Conservation (phyloP, 2,113 vertebrate genomes). For the Pterocles gutturalis region DNA sequence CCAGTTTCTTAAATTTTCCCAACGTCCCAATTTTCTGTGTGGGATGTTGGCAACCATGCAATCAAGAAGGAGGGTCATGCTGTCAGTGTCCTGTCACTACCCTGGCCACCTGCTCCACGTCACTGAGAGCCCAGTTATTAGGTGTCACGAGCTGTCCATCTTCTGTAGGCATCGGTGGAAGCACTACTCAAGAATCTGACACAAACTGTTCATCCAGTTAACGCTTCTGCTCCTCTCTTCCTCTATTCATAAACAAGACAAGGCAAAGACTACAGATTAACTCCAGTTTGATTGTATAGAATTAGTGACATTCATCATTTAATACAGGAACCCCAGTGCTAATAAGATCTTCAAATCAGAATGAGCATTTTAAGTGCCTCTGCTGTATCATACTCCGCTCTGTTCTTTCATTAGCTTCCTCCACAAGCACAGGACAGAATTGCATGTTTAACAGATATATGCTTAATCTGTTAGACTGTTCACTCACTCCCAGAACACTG, state of each 20-base stretch:
- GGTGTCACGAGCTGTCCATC: not conserved
- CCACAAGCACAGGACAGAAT: not conserved
- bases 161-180: not conserved
- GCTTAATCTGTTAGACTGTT: not conserved
- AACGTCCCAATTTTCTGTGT: rapidly evolving
- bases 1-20: not conserved
- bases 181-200: not conserved
- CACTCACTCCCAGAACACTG: not conserved
- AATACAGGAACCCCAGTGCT: not conserved
- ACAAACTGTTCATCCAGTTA: not conserved
- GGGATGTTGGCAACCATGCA: not conserved
- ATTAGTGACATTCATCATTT: not conserved
- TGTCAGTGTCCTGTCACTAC: not conserved
- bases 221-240: not conserved
- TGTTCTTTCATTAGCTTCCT: not conserved
- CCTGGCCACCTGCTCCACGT: not conserved
- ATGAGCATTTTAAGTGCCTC: not conserved
- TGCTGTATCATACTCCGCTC: not conserved
- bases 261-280: not conserved
- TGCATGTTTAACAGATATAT: not conserved
- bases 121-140: rapidly evolving
- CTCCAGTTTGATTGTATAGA: not conserved
- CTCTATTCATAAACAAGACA: not conserved
- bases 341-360: not conserved
- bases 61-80: not conserved